Evolutionary conservation across 2,888 invertebrate species (phyloP), one percentile per base, ranked within the genome.

Genomic region (Apodemia duryi): DNA sequence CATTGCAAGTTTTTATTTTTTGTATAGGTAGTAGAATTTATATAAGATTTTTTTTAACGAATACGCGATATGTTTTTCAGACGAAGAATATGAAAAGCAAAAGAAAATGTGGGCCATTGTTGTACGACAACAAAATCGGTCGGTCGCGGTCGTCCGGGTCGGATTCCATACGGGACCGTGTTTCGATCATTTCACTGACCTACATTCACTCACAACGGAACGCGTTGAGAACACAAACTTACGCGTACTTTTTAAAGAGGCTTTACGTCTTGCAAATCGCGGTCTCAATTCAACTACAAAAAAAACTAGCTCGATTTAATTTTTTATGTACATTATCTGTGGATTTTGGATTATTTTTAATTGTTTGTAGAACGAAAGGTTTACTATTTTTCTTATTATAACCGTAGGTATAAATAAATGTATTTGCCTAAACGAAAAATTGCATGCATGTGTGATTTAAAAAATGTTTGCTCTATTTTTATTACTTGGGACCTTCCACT

Each of bases 151-250:
- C 82, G 78, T 78, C 73, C 77, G 79, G 84, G 80, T 87, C 86
- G 83, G 82, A 88, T 85, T 85, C 88, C 90, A 80, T 83, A 85
- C 89, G 88, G 88, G 88, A 83, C 88, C 86, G 81, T 75, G 84
- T 85, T 88, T 84, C 87, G 85, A 82, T 89, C 88, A 88, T 91
- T 91, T 90, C 90, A 88, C 90, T 90, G 90, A 88, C 90, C 88
- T 72, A 90, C 88, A 86, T 90, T 85, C 77, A 74, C 77, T 68
- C 67, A 63, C 66, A 72, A 75, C 77, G 75, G 77, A 73, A 74
- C 74, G 72, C 71, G 63, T 66, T 62, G 63, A 63, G 64, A 69
- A 65, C 57, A 57, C 69, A 66, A 70, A 70, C 69, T 66, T 68
- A 67, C 66, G 64, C 62, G 67, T 57, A 66, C 68, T 66, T 70